Conservation (phyloP, 2,888 invertebrate species). For the Atethmia centrago region DNA sequence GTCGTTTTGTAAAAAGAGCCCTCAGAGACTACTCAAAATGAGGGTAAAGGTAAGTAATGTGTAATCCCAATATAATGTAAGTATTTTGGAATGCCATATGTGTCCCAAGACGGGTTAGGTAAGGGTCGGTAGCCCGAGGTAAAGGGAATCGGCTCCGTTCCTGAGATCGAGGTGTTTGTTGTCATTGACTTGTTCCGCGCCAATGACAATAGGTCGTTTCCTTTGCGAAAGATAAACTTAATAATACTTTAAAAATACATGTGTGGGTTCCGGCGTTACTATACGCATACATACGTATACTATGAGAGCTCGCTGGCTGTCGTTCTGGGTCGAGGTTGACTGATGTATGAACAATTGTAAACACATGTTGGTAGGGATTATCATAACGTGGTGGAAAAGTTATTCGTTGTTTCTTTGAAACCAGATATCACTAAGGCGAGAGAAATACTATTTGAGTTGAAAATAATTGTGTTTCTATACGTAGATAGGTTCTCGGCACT, state of each 20-base stretch:
- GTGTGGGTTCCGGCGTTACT: background rate
- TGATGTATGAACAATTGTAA: conserved; percentile 15
- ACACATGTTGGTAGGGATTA: conserved; percentile 9
- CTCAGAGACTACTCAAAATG: conserved; percentile 39
- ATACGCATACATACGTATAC: background rate
- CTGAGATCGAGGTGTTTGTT: conserved; percentile 17
- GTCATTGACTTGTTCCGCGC: conserved; percentile 29
- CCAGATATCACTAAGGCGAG: background rate
- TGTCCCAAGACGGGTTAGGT: conserved; percentile 40
- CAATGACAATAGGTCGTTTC: conserved; percentile 25
- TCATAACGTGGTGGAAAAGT: background rate
- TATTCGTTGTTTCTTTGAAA: conserved; percentile 6
- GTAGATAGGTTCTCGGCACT: background rate
- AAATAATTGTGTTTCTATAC: background rate
- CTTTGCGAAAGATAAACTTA: conserved; percentile 21
- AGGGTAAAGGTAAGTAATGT: conserved; percentile 53
- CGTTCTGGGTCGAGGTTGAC: background rate
- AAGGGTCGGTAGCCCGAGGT: conserved; percentile 32
- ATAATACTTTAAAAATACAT: conserved; percentile 26
- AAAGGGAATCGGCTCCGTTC: conserved; percentile 17
- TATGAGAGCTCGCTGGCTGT: background rate
- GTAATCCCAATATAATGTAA: conserved; percentile 55
- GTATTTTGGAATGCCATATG: conserved; percentile 47
- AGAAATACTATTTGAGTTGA: background rate
- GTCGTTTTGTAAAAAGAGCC: conserved; percentile 35